phyloP scores from a whole-genome alignment of 2,888 invertebrate species.

The Cetonia aurata region DNA sequence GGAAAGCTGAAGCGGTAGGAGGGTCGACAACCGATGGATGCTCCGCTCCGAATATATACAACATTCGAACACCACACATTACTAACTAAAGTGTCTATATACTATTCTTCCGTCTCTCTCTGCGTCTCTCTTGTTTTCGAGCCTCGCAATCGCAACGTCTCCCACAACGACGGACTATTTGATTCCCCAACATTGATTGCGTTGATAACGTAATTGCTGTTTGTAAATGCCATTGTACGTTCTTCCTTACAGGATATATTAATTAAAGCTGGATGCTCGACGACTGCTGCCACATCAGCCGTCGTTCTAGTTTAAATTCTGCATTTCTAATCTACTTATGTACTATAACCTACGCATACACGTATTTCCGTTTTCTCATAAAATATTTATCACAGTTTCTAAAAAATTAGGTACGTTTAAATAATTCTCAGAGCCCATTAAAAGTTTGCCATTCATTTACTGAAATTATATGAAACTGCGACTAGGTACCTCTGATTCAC shows the following conservation, averaged over 20 bases:
- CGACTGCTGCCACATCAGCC: slow-evolving; percentile 1
- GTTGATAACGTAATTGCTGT: slow-evolving; percentile 53
- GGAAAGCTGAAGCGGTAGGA: not conserved
- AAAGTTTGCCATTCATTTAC: too few species aligned
- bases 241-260: slow-evolving; percentile 50
- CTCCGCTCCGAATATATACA: not conserved
- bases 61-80: slow-evolving; percentile 21
- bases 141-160: slow-evolving; percentile 32
- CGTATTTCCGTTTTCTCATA: too few species aligned
- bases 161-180: slow-evolving; percentile 51
- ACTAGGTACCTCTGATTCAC: too few species aligned
- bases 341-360: too few species aligned
- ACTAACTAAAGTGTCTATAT: not conserved
- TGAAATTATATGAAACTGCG: too few species aligned
- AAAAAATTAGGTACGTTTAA: too few species aligned
- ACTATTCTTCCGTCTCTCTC: not conserved
- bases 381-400: too few species aligned
- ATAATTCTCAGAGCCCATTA: too few species aligned
- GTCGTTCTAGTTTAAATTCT: slow-evolving; percentile 16
- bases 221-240: slow-evolving; percentile 48
- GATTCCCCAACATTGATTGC: slow-evolving; percentile 51
- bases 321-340: slow-evolving; percentile 22
- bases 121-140: not conserved
- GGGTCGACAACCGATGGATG: slow-evolving; percentile 38
- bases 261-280: slow-evolving; percentile 43